Evolutionary conservation across 2,797 vertebrate genomes (phyloP).

Genomic region (Avahi laniger): DNA sequence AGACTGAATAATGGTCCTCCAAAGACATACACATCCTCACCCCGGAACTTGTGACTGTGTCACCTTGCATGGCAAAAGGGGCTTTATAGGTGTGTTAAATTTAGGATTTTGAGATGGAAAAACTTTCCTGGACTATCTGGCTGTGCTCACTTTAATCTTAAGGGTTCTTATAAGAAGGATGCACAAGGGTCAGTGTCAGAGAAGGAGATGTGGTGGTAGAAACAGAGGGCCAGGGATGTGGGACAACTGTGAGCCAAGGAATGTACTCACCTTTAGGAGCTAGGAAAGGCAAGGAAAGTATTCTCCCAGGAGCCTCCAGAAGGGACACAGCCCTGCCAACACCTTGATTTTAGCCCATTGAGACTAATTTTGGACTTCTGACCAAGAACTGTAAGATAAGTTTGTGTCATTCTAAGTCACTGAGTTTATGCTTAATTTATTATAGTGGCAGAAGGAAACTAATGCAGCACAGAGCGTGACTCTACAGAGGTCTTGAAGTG

Average conservation of each 20-base stretch:
- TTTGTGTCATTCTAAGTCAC: neutral
- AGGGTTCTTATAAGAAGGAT: neutral
- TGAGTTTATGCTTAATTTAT: neutral
- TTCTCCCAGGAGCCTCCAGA: neutral
- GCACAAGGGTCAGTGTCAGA: neutral
- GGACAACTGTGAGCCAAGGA: rapidly evolving
- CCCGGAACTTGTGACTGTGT: neutral
- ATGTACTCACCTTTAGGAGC: neutral
- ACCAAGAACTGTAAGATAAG: neutral
- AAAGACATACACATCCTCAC: neutral
- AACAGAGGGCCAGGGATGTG: neutral
- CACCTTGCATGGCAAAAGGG: neutral
- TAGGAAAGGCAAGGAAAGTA: neutral
- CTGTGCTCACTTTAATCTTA: neutral
- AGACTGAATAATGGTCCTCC: neutral
- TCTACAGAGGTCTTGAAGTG: neutral
- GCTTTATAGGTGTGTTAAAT: neutral
- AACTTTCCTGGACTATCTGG: too few species aligned
- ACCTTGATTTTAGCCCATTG: neutral
- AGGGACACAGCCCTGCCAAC: neutral
- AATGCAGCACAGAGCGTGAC: neutral
- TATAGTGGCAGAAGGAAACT: neutral
- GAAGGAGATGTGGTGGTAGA: neutral
- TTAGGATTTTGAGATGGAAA: neutral
- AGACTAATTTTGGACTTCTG: neutral